Evolutionary conservation across 1,140 invertebrate genomes (phyloP), one percentile per base, ranked within the genome.

Genomic region (Papilio glaucus): DNA sequence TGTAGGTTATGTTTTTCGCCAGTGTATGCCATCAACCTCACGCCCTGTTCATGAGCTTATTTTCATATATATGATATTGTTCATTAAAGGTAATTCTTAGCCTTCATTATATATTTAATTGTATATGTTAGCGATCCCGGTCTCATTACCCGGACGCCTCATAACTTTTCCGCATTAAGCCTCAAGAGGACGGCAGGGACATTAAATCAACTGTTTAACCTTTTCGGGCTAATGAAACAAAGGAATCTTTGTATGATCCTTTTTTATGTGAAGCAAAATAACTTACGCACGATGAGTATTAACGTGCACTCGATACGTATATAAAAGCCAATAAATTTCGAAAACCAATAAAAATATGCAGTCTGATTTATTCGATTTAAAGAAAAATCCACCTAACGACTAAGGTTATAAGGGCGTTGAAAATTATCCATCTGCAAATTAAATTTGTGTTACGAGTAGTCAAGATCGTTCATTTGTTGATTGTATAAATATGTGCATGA

Each of bases 201-300:
- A 73, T 67, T 68, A 72, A 77, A 73, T 68, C 69, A 63, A 42
- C 70, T 65, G 26, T 63, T 72, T 72, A 71, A 72, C 74, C 74
- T 68, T 75, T 72, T 72, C 39, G 37, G 70, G 61, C 53, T 75
- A 75, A 75, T 75, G 70, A 75, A 75, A 75, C 63, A 75, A 75
- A 72, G 65, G 24, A n/a, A 60, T 53, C 63, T 41, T 69, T 42
- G 45, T 53, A 53, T 53, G 65, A 39, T 41, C 15, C 41, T 69
- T 69, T 69, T 69, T 69, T 69, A 69, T 69, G 9, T 53, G 45
- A 69, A 49, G 33, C 41, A 69, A 53, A 69, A 69, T 53, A 68
- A 68, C 65, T 68, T 68, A 69, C 41, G 33, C 67, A 53, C 60
- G 65, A 72, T 75, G 74, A 69, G 74, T 45, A 68, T 72, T 38